phyloP scores from a whole-genome alignment of 2,113 vertebrate species.

The Strigops habroptila region DNA sequence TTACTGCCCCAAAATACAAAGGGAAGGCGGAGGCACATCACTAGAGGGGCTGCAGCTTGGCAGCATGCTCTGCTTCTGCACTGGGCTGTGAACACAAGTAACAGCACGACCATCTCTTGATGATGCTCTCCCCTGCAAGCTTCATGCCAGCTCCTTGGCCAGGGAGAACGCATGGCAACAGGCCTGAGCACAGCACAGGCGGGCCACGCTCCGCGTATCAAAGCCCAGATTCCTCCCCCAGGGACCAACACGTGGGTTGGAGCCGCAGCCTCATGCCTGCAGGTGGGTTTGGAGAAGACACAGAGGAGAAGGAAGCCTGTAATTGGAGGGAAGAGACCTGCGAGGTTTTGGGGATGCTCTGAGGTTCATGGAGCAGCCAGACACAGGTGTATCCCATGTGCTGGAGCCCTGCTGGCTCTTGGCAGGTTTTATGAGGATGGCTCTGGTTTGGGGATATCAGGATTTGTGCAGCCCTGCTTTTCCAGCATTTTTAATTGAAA shows the following conservation, averaged over 20 bases:
- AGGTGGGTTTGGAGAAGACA: background rate
- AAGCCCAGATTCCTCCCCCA: background rate
- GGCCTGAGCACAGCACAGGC: background rate
- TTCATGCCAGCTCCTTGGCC: background rate
- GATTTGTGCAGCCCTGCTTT: background rate
- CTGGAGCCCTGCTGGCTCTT: background rate
- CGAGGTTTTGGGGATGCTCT: background rate
- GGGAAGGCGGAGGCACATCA: background rate
- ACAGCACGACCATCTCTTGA: background rate
- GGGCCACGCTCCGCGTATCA: background rate
- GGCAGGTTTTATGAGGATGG: background rate
- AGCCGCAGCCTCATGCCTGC: background rate
- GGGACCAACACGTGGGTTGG: background rate
- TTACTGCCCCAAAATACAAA: background rate
- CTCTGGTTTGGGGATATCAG: accelerated
- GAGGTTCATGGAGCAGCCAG: background rate
- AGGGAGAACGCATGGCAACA: background rate
- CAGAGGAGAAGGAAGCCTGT: background rate
- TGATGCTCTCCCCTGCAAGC: background rate
- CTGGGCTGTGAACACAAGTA: accelerated
- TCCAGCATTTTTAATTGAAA: background rate
- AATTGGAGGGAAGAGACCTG: background rate
- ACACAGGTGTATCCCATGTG: background rate
- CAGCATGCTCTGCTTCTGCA: accelerated
- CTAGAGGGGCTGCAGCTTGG: background rate